Conservation (phyloP, 2,888 invertebrate species). For the Zhuqinia jingwanae region DNA sequence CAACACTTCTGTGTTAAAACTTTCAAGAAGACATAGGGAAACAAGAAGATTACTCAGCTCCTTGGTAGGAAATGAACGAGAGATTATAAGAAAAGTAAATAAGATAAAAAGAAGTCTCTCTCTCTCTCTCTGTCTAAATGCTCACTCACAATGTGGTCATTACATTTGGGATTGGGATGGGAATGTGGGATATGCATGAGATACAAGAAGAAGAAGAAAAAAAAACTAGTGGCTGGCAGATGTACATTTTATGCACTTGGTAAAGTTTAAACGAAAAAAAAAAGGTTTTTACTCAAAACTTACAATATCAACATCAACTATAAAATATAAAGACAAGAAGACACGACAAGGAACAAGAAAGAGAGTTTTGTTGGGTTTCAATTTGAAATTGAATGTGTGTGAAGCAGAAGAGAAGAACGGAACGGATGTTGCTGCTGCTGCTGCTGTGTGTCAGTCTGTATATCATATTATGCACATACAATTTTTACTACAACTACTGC, state of each 20-base stretch:
- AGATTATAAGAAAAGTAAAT: constrained; percentile 5
- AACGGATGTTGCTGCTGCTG: constrained; percentile 2
- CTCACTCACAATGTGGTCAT: constrained; percentile 13
- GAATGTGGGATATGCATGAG: background rate
- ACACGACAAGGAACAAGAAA: background rate
- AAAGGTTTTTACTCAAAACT: constrained; percentile 4
- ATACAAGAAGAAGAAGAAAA: background rate
- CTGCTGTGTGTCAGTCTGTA: too few relatives aligned
- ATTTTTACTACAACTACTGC: too few relatives aligned
- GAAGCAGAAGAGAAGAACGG: background rate
- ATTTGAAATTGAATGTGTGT: background rate
- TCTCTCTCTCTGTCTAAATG: too few relatives aligned
- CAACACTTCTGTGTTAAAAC: too few relatives aligned
- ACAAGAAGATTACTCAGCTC: too few relatives aligned
- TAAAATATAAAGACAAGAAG: background rate
- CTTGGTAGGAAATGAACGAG: background rate
- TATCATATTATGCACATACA: too few relatives aligned
- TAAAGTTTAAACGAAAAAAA: too few relatives aligned
- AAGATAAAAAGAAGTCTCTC: constrained; percentile 31
- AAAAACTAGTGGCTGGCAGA: background rate
- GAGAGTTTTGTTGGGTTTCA: background rate
- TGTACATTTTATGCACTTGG: too few relatives aligned
- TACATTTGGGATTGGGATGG: background rate
- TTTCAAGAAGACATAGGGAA: too few relatives aligned
- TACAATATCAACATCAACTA: background rate